These are phyloP conservation scores for Caloenas nicobarica DNA, from an alignment of 2,113 vertebrate genomes.

Conservation along the genomic window DNA sequence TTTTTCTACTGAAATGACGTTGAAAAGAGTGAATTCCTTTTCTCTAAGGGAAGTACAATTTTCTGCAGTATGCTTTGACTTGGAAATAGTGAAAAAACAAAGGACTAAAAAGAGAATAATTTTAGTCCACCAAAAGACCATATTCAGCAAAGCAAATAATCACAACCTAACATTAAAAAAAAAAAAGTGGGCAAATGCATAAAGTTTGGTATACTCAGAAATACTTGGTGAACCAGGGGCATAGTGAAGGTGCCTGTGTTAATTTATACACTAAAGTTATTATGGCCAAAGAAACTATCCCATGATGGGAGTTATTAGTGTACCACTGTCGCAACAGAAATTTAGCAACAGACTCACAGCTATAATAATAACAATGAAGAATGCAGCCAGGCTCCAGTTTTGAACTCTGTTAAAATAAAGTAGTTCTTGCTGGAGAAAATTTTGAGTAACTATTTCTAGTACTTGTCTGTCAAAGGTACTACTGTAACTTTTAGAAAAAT, in stretches of 20 bases:
- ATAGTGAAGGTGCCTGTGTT: not conserved
- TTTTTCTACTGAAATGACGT: constrained; percentile 17
- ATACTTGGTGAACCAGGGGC: not conserved
- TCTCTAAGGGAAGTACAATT: not conserved
- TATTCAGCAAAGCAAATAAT: not conserved
- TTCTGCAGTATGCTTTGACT: not conserved
- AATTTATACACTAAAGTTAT: not conserved
- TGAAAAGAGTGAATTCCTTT: not conserved
- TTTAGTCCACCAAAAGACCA: not conserved
- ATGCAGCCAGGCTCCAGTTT: not conserved
- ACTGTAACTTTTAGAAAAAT: not conserved
- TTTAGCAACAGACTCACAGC: not conserved
- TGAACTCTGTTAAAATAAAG: not conserved
- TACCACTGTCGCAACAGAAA: not conserved
- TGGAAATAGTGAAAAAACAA: not conserved
- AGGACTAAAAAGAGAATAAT: not conserved
- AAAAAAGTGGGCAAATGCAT: not conserved
- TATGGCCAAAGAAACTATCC: not conserved
- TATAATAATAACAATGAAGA: not conserved
- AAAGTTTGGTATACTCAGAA: not conserved
- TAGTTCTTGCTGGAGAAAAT: not conserved
- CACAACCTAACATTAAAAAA: not conserved
- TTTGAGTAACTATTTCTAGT: not conserved
- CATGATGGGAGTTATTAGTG: not conserved
- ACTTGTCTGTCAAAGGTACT: not conserved